These are phyloP conservation scores for Lepidochitona cinerea DNA, from an alignment of 2,888 invertebrate genomes.

Conservation along the genomic window DNA sequence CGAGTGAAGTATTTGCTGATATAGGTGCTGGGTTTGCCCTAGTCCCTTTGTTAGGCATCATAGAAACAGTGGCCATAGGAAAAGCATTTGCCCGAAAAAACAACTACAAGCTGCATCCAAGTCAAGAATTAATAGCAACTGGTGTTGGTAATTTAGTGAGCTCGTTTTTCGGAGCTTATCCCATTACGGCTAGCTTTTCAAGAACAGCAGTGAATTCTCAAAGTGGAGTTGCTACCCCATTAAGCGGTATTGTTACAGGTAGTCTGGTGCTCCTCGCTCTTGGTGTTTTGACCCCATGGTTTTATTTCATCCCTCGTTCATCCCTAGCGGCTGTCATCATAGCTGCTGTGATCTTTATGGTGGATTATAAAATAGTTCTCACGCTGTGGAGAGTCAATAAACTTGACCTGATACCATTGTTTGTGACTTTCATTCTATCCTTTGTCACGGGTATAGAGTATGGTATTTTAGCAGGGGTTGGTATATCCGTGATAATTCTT, in stretches of 20 bases:
- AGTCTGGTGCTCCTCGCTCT: constrained; percentile 85
- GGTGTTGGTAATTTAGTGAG: constrained; percentile 79
- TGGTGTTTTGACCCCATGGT: constrained; percentile 87
- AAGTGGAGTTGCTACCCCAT: constrained; percentile 87
- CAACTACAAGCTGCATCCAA: constrained; percentile 79
- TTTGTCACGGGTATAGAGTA: constrained; percentile 82
- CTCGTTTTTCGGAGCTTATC: constrained; percentile 87
- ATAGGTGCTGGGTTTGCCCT: constrained; percentile 87
- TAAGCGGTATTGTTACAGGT: constrained; percentile 80
- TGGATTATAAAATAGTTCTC: constrained; percentile 27
- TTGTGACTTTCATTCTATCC: constrained; percentile 88
- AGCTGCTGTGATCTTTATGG: constrained; percentile 80
- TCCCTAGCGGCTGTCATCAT: constrained; percentile 90
- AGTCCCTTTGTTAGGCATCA: constrained; percentile 85
- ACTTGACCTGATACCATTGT: constrained; percentile 88
- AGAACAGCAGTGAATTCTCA: constrained; percentile 89
- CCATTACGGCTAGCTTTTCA: constrained; percentile 75
- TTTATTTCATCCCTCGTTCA: constrained; percentile 78
- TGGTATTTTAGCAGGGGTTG: not conserved
- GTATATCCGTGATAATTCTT: not conserved
- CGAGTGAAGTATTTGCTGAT: constrained; percentile 58
- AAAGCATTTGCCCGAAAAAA: constrained; percentile 80
- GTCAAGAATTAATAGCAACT: constrained; percentile 88
- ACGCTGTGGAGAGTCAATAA: constrained; percentile 61
- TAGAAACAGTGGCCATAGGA: constrained; percentile 92